Base-by-base conservation (phyloP, 1,140 invertebrate genomes). In the Campoletis sonorensis region DNA sequence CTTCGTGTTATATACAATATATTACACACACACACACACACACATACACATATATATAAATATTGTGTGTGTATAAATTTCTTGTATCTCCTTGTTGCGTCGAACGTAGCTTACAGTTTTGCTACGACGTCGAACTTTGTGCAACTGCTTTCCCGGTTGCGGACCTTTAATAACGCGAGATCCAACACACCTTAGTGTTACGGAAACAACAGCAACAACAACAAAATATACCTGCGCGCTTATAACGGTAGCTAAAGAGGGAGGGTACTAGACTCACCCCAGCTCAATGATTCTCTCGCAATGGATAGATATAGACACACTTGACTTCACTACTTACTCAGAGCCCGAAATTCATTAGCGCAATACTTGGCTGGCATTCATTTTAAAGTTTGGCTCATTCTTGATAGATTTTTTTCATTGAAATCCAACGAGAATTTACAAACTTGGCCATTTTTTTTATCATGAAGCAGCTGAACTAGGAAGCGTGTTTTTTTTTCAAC, bases 61-160 rank as follows among this genome's bases (percentile, higher is more conserved):
- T n/a, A n/a, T n/a, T n/a, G n/a, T 26, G 61, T 64, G 61, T 64
- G 27, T 64, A 64, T 7, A 26, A 13, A 26, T 23, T 13, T 58
- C 61, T 26, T 26, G 61, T 23, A 23, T 64, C 61, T 13, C 61
- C n/a, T 64, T 64, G 21, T 64, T 26, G n/a, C 23, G 61, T 64
- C 23, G n/a, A 21, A 64, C n/a, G 23, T 23, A 64, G 61, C 61
- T 64, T 64, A 64, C 61, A 64, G 61, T 64, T 64, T 64, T 26
- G 23, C 1, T 64, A 64, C 23, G 23, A 64, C 61, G n/a, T 26
- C n/a, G 61, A 64, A 64, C 61, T 64, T 26, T 27, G 23, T 21
- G 61, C 23, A 64, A 64, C 61, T 23, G 23, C 61, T 54, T 54
- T 54, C 51, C 51, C 51, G 10, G 51, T n/a, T 54, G 51, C 51